A percentile compares a stretch with the other conserved stretches of the same genome.
Conservation (phyloP, 2,888 invertebrate species). For the Drosophila ezoana region DNA sequence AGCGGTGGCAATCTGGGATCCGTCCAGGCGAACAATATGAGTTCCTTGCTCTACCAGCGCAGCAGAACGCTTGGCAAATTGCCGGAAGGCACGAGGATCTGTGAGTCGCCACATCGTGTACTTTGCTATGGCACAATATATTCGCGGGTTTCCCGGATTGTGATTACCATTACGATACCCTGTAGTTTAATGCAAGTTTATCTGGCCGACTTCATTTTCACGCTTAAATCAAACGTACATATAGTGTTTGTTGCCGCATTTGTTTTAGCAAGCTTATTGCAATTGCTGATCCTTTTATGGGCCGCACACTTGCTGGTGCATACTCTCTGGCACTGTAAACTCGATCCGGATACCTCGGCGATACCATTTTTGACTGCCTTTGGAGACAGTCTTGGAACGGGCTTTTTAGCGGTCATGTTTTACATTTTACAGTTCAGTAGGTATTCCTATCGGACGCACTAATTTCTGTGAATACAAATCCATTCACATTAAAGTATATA, state of each 20-base stretch:
- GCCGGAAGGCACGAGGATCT: conserved; percentile 28
- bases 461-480: too few relatives aligned
- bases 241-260: conserved; percentile 23
- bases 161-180: conserved; percentile 44
- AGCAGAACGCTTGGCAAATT: conserved; percentile 22
- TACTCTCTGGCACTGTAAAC: conserved; percentile 34
- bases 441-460: neutral
- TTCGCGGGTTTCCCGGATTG: conserved; percentile 38
- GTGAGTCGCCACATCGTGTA: conserved; percentile 25
- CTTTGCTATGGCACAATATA: conserved; percentile 41
- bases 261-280: conserved; percentile 34
- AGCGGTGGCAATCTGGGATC: conserved; percentile 34
- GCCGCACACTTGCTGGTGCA: conserved; percentile 43
- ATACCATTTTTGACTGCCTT: conserved; percentile 55
- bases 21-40: conserved; percentile 43
- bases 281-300: conserved; percentile 40
- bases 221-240: conserved; percentile 2
- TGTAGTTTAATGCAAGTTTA: conserved; percentile 22
- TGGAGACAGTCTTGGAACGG: conserved; percentile 46
- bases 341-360: conserved; percentile 51
- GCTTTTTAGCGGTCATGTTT: conserved; percentile 40
- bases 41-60: conserved; percentile 31
- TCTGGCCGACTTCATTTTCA: conserved; percentile 36
- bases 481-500: neutral
- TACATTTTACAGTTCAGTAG: conserved; percentile 1